A percentile compares a stretch with the other conserved stretches of the same genome.
phyloP scores from a whole-genome alignment of 30 jellyfish, hydroid and myxozoan species.

The Aurelia coerulea region DNA sequence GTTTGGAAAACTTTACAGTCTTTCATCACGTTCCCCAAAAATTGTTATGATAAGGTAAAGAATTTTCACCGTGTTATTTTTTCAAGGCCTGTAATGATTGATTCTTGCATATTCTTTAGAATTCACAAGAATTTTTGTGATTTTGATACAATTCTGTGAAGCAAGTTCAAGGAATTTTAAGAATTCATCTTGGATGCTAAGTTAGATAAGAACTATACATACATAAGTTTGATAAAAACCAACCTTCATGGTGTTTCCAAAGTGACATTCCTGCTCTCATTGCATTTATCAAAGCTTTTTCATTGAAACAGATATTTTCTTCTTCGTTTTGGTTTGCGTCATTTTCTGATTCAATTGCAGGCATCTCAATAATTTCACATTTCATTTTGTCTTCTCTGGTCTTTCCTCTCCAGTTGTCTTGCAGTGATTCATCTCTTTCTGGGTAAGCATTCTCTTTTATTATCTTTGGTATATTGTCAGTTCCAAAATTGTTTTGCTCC shows the following conservation, averaged over 20 bases:
- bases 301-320: slow-evolving; percentile 49
- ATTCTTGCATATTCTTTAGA: too few species aligned
- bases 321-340: slow-evolving; percentile 34
- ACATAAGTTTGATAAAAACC: neutral
- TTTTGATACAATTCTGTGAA: too few species aligned
- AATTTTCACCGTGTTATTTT: too few species aligned
- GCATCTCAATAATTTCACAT: slow-evolving; percentile 44
- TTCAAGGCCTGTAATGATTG: too few species aligned
- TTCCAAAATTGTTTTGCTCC: slow-evolving; percentile 69
- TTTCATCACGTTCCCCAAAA: too few species aligned
- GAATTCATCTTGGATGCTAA: too few species aligned
- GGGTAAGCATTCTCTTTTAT: slow-evolving; percentile 80
- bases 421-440: slow-evolving; percentile 73
- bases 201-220: too few species aligned
- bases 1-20: too few species aligned
- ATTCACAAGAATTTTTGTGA: too few species aligned
- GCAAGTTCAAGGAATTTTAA: too few species aligned
- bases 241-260: slow-evolving; percentile 91
- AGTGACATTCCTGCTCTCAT: slow-evolving; percentile 87
- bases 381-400: slow-evolving; percentile 67
- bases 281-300: slow-evolving; percentile 58
- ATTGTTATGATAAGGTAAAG: too few species aligned
- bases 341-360: slow-evolving; percentile 3
- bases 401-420: slow-evolving; percentile 91
- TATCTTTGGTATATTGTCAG: slow-evolving; percentile 70